Evolutionary conservation across 2,113 vertebrate genomes (phyloP).

Genomic region (Aleadryas rufinucha): DNA sequence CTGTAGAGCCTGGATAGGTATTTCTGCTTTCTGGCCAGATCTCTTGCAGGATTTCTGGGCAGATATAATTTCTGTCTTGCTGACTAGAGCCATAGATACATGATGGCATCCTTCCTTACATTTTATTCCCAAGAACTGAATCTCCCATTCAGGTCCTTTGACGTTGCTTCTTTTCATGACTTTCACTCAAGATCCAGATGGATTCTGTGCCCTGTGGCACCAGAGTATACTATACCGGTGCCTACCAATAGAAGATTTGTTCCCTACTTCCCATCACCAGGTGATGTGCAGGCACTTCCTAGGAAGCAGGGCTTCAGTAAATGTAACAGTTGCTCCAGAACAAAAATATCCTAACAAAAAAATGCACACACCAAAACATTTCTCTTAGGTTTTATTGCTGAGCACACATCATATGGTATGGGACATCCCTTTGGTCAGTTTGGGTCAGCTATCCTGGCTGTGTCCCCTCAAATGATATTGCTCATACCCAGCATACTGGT

Average conservation of each 20-base stretch:
- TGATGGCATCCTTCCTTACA: neutral
- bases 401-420: fast-evolving
- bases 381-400: neutral
- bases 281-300: neutral
- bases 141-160: neutral
- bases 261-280: neutral
- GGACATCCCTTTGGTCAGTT: neutral
- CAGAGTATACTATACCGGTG: neutral
- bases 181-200: neutral
- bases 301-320: neutral
- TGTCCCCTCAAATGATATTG: neutral
- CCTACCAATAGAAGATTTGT: neutral
- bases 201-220: neutral
- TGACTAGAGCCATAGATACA: neutral
- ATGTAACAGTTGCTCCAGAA: neutral
- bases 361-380: neutral
- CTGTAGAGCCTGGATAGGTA: neutral
- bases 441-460: neutral
- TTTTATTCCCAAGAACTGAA: neutral
- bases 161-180: neutral
- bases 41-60: neutral
- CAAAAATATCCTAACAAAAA: neutral
- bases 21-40: neutral
- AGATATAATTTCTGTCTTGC: neutral
- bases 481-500: neutral